phyloP scores from a whole-genome alignment of 1,140 invertebrate species.

The Protaetia brevitarsis region DNA sequence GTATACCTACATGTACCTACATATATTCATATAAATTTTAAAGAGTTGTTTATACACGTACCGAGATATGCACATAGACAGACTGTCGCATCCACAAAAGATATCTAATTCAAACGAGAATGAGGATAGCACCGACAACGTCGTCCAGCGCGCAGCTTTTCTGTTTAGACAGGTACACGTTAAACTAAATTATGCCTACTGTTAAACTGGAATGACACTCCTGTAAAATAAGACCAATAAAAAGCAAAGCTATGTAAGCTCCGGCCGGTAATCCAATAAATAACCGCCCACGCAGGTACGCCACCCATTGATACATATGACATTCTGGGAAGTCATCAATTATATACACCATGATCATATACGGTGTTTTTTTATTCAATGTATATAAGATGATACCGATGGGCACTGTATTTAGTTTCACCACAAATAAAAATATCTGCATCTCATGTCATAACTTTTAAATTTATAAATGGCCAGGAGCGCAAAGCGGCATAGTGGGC shows the following conservation, averaged over 20 bases:
- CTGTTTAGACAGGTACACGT: not conserved
- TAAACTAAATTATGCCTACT: constrained; percentile 6
- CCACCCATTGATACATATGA: constrained; percentile 16
- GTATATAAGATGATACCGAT: not conserved
- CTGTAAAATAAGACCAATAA: constrained; percentile 17
- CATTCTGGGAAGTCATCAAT: constrained; percentile 7
- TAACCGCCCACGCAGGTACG: constrained; percentile 5
- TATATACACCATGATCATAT: constrained; percentile 4
- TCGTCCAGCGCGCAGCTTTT: not conserved
- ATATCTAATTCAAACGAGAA: not conserved
- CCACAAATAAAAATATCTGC: not conserved
- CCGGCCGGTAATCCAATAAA: constrained; percentile 8
- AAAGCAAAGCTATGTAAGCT: constrained; percentile 8
- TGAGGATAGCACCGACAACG: not conserved
- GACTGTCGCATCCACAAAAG: not conserved
- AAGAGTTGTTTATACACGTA: too few species aligned
- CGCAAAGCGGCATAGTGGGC: too few species aligned
- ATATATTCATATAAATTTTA: too few species aligned
- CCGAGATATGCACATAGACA: too few species aligned
- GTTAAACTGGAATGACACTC: constrained; percentile 13
- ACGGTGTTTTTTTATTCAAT: not conserved
- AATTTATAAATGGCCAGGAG: constrained; percentile 2
- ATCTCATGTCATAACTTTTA: not conserved
- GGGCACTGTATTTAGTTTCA: not conserved
- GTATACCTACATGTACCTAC: too few species aligned